phyloP scores from a whole-genome alignment of 2,888 invertebrate species.

The Euplexia lucipara region DNA sequence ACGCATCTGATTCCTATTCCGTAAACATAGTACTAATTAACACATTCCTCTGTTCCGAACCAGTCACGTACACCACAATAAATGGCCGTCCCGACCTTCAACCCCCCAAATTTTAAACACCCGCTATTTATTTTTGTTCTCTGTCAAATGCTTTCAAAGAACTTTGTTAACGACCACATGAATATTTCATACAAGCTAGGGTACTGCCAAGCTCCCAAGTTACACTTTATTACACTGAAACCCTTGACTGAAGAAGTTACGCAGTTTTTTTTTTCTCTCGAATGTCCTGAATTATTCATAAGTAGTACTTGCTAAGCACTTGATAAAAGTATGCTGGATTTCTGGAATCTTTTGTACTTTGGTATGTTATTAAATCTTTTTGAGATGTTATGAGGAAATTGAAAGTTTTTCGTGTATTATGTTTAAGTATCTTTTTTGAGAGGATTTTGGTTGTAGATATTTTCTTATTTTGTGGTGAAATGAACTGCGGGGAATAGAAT shows the following conservation, averaged over 20 bases:
- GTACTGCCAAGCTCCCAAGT: constrained; percentile 60
- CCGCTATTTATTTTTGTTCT: constrained; percentile 66
- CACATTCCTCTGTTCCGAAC: constrained; percentile 11
- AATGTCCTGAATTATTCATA: constrained; percentile 73
- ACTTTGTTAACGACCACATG: constrained; percentile 71
- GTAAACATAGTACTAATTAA: constrained; percentile 26
- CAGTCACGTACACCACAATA: constrained; percentile 22
- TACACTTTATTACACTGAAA: constrained; percentile 68
- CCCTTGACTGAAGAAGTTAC: constrained; percentile 71
- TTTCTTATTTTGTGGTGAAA: background rate
- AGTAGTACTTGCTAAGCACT: constrained; percentile 61
- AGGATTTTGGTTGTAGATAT: constrained; percentile 25
- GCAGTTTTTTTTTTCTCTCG: constrained; percentile 66
- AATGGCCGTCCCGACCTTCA: constrained; percentile 31
- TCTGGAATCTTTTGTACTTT: constrained; percentile 58
- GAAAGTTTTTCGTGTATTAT: constrained; percentile 38
- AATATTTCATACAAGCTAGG: constrained; percentile 69
- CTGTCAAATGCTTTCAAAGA: constrained; percentile 62
- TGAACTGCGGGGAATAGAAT: too few species aligned
- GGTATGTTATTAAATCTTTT: constrained; percentile 65
- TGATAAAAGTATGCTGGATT: constrained; percentile 62
- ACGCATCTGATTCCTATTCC: background rate
- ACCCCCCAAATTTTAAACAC: constrained; percentile 57
- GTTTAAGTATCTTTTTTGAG: constrained; percentile 14
- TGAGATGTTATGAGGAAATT: constrained; percentile 46